phyloP scores from a whole-genome alignment of 1,140 invertebrate species.

The Leptinotarsa defecta region DNA sequence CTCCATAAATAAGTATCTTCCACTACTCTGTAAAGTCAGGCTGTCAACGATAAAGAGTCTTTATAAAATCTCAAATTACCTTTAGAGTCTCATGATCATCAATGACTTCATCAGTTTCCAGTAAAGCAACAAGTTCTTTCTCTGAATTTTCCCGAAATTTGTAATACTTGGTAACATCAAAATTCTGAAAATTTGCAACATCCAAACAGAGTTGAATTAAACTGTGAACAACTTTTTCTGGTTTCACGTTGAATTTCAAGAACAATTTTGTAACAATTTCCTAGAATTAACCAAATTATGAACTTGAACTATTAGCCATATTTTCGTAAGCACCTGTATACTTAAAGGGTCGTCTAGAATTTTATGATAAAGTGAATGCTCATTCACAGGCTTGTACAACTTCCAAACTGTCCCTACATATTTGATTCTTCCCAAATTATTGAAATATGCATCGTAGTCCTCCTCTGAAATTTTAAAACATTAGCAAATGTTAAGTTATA shows the following conservation, averaged over 20 bases:
- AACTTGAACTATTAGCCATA: neutral
- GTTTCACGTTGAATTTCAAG: conserved; percentile 15
- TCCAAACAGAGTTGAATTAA: conserved; percentile 31
- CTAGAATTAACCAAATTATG: conserved; percentile 13
- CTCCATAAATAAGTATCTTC: conserved; percentile 29
- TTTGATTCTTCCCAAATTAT: conserved; percentile 10
- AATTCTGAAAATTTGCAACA: conserved; percentile 26
- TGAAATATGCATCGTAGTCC: conserved; percentile 20
- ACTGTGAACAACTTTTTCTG: neutral
- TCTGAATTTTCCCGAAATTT: conserved; percentile 18
- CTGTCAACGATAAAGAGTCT: neutral
- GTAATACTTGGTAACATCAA: conserved; percentile 16
- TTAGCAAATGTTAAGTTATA: no score
- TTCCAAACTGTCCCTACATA: conserved; percentile 20
- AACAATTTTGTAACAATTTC: conserved; percentile 21
- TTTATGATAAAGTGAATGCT: conserved; percentile 14
- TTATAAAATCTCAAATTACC: conserved; percentile 12
- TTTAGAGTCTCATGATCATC: conserved; percentile 12
- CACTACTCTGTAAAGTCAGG: conserved; percentile 25
- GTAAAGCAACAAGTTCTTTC: conserved; percentile 9
- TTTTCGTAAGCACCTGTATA: conserved; percentile 12
- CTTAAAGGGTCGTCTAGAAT: conserved; percentile 20
- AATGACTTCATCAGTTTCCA: conserved; percentile 20
- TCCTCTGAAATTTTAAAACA: conserved; percentile 11
- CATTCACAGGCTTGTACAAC: conserved; percentile 15